Evolutionary conservation across 2,888 invertebrate genomes (phyloP), one percentile per base, ranked within the genome.

Genomic region (Agrypnus murinus): DNA sequence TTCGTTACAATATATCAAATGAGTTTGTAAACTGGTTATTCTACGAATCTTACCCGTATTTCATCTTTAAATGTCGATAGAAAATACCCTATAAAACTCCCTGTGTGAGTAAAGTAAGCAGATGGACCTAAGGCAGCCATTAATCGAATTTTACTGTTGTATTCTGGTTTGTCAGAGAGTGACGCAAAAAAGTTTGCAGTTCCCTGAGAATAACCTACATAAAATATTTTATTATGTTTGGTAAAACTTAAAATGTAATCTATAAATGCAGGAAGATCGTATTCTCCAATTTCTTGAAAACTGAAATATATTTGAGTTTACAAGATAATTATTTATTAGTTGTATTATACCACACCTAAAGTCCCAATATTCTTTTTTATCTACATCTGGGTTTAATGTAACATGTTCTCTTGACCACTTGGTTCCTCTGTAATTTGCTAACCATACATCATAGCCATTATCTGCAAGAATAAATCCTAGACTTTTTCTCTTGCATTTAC

Each of bases 191-290:
- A 90, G 12, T 85, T 85, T 0, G 91, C 90, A 0, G 90, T 89
- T 85, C 90, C 81, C 62, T 90, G 89, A 7, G 92, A 93, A 81
- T 94, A 93, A 0, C 93, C 95, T 1, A 92, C 83, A 81, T 92
- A 94, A 74, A 90, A 89, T 0, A 95, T 77, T 69, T 89, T 87
- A 1, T 86, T 69, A 17, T 88, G 86, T 0, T 88, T 86, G 0
- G 92, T 92, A 34, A 84, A 83, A 25, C 83, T 79, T 1, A 90
- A 79, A 10, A 91, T 86, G 80, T 91, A 89, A 81, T 95, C 91
- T 31, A 95, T 89, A 87, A 91, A 91, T 0, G 93, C 92, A 5
- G 95, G 93, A 0, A 95, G 81, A 82, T 96, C 95, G 80, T 90
- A 90, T 69, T 87, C 84, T 0, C 93, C 94, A 83, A 94, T 92